Evolutionary conservation across 2,113 vertebrate genomes (phyloP).

Genomic region (Sceloporus undulatus): DNA sequence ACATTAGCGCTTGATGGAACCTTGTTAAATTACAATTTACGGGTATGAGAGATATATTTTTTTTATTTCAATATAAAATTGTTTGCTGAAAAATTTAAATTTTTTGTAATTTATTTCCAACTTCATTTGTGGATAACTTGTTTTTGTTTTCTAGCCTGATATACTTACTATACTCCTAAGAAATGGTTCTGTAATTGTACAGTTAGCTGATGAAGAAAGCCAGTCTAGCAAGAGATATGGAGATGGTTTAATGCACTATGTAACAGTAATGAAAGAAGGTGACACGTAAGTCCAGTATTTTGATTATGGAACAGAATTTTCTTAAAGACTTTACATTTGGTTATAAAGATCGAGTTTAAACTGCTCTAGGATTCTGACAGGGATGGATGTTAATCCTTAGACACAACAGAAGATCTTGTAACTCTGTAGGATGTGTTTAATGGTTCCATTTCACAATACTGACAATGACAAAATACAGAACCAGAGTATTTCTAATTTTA

Average conservation of each 20-base stretch:
- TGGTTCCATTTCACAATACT: neutral
- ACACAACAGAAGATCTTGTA: slow-evolving; percentile 8
- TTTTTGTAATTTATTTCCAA: neutral
- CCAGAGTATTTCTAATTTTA: neutral
- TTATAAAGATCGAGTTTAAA: slow-evolving; percentile 10
- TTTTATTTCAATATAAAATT: neutral
- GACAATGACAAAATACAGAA: neutral
- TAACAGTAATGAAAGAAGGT: slow-evolving; percentile 77
- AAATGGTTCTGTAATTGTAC: slow-evolving; percentile 80
- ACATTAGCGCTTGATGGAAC: slow-evolving; percentile 70
- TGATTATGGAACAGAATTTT: slow-evolving; percentile 13
- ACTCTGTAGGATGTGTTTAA: neutral
- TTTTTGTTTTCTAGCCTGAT: slow-evolving; percentile 75
- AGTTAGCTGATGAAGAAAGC: slow-evolving; percentile 44
- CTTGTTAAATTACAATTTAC: slow-evolving; percentile 70
- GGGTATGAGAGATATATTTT: slow-evolving; percentile 65
- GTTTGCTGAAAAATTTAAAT: neutral
- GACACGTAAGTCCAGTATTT: slow-evolving; percentile 75
- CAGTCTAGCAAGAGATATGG: slow-evolving; percentile 81
- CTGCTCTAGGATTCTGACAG: neutral
- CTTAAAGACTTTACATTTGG: slow-evolving; percentile 9
- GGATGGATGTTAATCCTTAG: slow-evolving; percentile 5
- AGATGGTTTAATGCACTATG: slow-evolving; percentile 88
- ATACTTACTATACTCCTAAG: slow-evolving; percentile 80
- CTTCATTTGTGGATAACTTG: neutral